A percentile compares a stretch with the other conserved stretches of the same genome.
These are phyloP conservation scores for Poicephalus gulielmi DNA, from an alignment of 2,113 vertebrate species.

Conservation along the genomic window DNA sequence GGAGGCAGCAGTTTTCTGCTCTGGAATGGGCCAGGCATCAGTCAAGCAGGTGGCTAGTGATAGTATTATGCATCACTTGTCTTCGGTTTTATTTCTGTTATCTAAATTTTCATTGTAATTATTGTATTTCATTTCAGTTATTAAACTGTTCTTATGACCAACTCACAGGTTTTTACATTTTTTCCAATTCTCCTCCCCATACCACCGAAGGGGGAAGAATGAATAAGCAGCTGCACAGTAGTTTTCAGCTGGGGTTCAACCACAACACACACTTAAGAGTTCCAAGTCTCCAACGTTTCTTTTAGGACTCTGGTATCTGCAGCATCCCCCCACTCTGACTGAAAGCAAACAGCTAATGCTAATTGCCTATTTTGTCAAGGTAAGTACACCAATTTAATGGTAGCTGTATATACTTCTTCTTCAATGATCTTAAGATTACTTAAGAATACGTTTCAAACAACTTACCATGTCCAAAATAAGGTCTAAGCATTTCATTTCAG, in stretches of 20 bases:
- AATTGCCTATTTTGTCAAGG: neutral
- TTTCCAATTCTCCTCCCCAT: neutral
- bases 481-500: neutral
- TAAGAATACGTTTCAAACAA: neutral
- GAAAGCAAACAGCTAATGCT: neutral
- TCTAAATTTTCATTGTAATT: neutral
- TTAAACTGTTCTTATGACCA: neutral
- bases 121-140: neutral
- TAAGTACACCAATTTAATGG: neutral
- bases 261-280: fast-evolving
- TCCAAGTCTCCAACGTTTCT: neutral
- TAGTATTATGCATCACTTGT: neutral
- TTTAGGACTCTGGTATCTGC: neutral
- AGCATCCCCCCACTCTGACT: neutral
- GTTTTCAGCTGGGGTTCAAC: neutral
- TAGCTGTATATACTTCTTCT: neutral
- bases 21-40: neutral
- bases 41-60: neutral
- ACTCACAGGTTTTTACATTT: neutral
- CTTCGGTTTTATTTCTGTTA: neutral
- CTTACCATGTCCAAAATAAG: neutral
- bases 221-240: neutral
- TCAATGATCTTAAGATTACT: neutral
- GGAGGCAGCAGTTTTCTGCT: fast-evolving
- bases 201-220: neutral